Base-by-base conservation (phyloP, 2,888 invertebrate genomes). In the Ryuthela nishihirai region DNA sequence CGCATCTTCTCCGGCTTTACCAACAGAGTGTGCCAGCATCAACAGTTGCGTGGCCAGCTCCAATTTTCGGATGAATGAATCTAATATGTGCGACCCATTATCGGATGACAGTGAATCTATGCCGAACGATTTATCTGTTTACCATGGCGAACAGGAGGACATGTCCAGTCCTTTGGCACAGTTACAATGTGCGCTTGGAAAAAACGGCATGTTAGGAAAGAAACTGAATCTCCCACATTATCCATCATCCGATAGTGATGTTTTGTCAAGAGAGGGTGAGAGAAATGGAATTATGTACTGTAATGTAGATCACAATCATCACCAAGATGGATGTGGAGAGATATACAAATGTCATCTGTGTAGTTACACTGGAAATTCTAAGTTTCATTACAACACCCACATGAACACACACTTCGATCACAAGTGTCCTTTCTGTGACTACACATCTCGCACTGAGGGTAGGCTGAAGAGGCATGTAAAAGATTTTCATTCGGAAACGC, bases 321-420 rank as follows among this genome's bases (percentile, higher is more conserved):
- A 54, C 20, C 40, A 59, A 10, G 50, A 32, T 6, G 21, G 5
- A 17, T 10, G 9, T 17, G 44, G 29, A 44, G 69, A 70, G 35
- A 50, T 73, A 34, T 74, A 74, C 67, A 76, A 76, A 69, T 80
- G 81, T 65, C 79, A 80, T 58, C 70, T 80, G 34, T 80, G 81
- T 67, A 71, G 72, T 34, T 79, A 74, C 65, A 69, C 74, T 34
- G 75, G 76, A 2, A 66, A 69, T 4, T 74, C 76, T n/a, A 76
- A 77, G 69, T 72, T 69, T 23, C 76, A 77, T 53, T 80, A 78
- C 70, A 74, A 77, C 55, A 73, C 74, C 24, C 83, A 84, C 70
- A 75, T 82, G 72, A 75, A 77, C 64, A 75, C 73, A 4, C 82
- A 82, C 69, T 75, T 76, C 67, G 75, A 76, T 68, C 73, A 80